Base-by-base conservation (phyloP, 2,888 invertebrate species). In the Callyntrura guangdongensis region DNA sequence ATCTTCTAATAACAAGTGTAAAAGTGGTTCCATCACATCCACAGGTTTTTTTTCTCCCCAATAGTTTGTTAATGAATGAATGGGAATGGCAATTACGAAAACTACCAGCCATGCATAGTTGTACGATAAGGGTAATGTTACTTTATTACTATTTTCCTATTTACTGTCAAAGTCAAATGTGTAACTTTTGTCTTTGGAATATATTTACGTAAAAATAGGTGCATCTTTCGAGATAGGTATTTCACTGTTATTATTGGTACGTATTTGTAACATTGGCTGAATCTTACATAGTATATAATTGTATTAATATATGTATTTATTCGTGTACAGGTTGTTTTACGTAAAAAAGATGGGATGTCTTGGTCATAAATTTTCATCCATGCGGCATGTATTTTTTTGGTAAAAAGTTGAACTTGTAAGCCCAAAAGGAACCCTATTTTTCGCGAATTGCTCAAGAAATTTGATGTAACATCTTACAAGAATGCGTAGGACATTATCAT, bases 61-160 rank as follows among this genome's bases (percentile, higher is more conserved):
- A 86, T 81, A 69, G 27, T 25, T 81, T 22, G 69, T 81, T 88
- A 82, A 81, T 77, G 74, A 86, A 86, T 88, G 87, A 79, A 88
- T 69, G 81, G 36, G 11, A 67, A 81, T 47, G 67, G 53, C 45
- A 77, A 86, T 81, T 81, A 20, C 56, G n/a, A 36, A 59, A 81
- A 81, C 79, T n/a, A 59, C 9, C 17, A 72, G 36, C 64, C 59
- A 36, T n/a, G 25, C 59, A 36, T n/a, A 56, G 59, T 59, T 59
- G 25, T 56, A 59, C 79, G 14, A 67, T 27, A 67, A 67, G 53
- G 6, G 8, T 14, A 56, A 8, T 22, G 22, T 20, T 49, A 25
- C 77, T n/a, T 17, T 61, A 47, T 72, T 72, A 45, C 61, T 61
- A 47, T 72, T 72, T 36, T 36, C 3, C 36, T 36, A 25, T 14